phyloP scores from a whole-genome alignment of 2,113 vertebrate genomes.

The Kryptolebias marmoratus region DNA sequence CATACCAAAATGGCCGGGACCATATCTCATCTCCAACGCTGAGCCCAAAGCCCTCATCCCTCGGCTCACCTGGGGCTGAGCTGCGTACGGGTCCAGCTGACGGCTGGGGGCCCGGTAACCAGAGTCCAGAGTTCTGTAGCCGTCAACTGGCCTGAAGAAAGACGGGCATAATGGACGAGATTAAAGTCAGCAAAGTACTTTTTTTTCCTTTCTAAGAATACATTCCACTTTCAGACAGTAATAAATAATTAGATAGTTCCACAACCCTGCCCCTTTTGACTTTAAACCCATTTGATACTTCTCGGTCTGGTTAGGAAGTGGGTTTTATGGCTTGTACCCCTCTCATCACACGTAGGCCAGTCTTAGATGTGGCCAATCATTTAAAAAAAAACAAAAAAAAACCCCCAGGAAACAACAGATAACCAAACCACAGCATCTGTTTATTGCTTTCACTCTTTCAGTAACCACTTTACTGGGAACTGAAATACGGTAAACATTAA shows the following conservation, averaged over 20 bases:
- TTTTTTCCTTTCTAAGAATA: neutral
- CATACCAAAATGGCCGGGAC: slow-evolving; percentile 86
- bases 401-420: neutral
- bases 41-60: slow-evolving; percentile 90
- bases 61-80: slow-evolving; percentile 84
- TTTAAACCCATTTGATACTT: neutral
- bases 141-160: slow-evolving; percentile 74
- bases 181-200: neutral
- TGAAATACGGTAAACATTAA: neutral
- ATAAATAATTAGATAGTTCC: neutral
- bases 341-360: neutral
- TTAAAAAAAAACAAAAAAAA: neutral
- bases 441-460: neutral
- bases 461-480: neutral
- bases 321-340: neutral
- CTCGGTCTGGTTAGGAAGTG: neutral
- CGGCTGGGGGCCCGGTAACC: slow-evolving; percentile 91
- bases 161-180: neutral
- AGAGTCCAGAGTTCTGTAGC: slow-evolving; percentile 85
- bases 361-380: neutral
- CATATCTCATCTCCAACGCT: slow-evolving; percentile 89
- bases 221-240: neutral
- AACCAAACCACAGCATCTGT: neutral
- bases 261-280: neutral
- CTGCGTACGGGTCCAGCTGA: slow-evolving; percentile 89